These are phyloP conservation scores for Rhagoletis zephyria DNA, from an alignment of 1,140 invertebrate genomes.

Conservation along the genomic window DNA sequence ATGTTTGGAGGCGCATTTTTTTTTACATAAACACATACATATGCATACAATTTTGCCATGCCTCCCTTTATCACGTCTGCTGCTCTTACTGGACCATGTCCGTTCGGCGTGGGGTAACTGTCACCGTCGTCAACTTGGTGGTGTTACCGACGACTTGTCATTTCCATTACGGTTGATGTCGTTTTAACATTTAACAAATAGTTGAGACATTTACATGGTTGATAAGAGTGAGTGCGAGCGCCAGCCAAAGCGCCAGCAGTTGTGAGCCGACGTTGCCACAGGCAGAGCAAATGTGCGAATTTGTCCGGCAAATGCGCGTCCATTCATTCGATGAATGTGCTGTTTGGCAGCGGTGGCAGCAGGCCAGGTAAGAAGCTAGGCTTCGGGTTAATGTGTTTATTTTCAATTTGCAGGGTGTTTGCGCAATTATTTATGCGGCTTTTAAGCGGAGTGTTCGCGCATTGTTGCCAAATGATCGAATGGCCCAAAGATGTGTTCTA, in stretches of 20 bases:
- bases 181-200: constrained; percentile 73
- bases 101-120: neutral
- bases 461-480: constrained; percentile 20
- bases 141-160: constrained; percentile 66
- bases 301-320: neutral
- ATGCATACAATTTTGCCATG: neutral
- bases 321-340: neutral
- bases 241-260: neutral
- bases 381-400: constrained; percentile 52
- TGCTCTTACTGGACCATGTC: neutral
- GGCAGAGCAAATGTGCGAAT: neutral
- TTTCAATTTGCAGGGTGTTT: constrained; percentile 47
- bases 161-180: constrained; percentile 72
- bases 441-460: constrained; percentile 40
- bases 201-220: constrained; percentile 72
- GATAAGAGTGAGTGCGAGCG: constrained; percentile 52
- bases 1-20: neutral
- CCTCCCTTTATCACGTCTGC: neutral
- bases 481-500: neutral
- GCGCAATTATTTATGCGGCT: constrained; percentile 53
- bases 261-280: neutral
- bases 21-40: neutral
- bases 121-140: constrained; percentile 30
- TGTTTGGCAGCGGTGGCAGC: constrained; percentile 3
- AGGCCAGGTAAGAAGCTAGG: neutral